A percentile compares a stretch with the other conserved stretches of the same genome.
Evolutionary conservation across 2,113 vertebrate species (phyloP).

Genomic region (Syngnathus scovelli): DNA sequence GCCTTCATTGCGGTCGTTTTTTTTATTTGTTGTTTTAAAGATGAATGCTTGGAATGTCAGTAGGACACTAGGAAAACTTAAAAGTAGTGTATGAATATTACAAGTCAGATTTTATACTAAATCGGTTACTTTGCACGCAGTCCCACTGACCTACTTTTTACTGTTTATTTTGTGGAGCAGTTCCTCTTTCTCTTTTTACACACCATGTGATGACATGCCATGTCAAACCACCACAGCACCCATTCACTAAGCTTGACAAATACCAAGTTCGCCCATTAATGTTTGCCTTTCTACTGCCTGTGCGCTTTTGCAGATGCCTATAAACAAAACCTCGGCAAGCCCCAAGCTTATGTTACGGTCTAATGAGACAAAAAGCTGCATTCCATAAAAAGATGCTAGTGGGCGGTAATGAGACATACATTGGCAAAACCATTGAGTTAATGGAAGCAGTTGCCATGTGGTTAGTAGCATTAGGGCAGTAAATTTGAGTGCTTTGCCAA

Average conservation of each 20-base stretch:
- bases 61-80: background rate
- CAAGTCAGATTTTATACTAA: background rate
- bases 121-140: background rate
- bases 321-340: background rate
- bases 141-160: conserved; percentile 44
- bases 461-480: background rate
- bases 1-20: background rate
- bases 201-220: conserved; percentile 32
- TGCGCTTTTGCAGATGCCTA: background rate
- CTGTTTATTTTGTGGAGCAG: conserved; percentile 17
- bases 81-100: background rate
- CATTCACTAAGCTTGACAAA: conserved; percentile 6
- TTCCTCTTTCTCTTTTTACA: conserved; percentile 22
- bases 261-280: conserved; percentile 6
- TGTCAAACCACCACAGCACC: conserved; percentile 25
- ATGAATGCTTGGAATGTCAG: conserved; percentile 3
- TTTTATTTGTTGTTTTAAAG: conserved; percentile 1
- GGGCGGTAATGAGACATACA: background rate
- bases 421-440: background rate
- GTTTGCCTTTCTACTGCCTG: background rate
- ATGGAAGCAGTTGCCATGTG: background rate
- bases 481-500: background rate
- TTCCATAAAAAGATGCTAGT: background rate
- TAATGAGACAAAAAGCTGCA: background rate
- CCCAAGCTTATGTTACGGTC: background rate